phyloP scores from a whole-genome alignment of 1,140 invertebrate species.

The Lysiphlebus fabarum region DNA sequence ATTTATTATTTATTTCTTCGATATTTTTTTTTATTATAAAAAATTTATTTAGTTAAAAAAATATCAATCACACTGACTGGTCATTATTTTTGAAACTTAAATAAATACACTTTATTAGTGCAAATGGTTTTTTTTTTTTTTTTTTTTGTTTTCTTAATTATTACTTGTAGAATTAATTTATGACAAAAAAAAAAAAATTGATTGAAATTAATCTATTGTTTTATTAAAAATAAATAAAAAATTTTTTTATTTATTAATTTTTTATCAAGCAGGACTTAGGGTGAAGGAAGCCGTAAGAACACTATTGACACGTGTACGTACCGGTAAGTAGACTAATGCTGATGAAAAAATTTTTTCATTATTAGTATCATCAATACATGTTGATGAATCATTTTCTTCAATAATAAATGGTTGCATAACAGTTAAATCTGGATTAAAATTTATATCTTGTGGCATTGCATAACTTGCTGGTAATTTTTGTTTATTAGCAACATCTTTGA shows the following conservation, averaged over 20 bases:
- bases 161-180: too few relatives aligned
- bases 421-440: constrained; percentile 47
- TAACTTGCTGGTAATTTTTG: constrained; percentile 60
- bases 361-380: constrained; percentile 37
- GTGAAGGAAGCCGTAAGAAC: constrained; percentile 85
- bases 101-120: too few relatives aligned
- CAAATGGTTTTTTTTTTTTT: too few relatives aligned
- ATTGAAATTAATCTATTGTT: background rate
- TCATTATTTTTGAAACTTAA: too few relatives aligned
- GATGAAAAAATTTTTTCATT: constrained; percentile 66
- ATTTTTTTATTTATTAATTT: too few relatives aligned
- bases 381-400: constrained; percentile 58
- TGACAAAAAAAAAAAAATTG: too few relatives aligned
- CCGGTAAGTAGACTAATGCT: constrained; percentile 87
- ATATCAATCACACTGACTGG: too few relatives aligned
- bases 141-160: too few relatives aligned
- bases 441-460: constrained; percentile 57
- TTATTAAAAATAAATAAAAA: background rate
- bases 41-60: too few relatives aligned
- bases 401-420: constrained; percentile 86
- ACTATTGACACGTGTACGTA: constrained; percentile 76
- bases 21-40: too few relatives aligned
- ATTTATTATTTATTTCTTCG: too few relatives aligned
- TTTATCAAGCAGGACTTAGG: constrained; percentile 82
- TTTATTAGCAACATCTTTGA: constrained; percentile 58